Conservation (phyloP, 1,140 invertebrate species). For the Euura saliciscinereae region DNA sequence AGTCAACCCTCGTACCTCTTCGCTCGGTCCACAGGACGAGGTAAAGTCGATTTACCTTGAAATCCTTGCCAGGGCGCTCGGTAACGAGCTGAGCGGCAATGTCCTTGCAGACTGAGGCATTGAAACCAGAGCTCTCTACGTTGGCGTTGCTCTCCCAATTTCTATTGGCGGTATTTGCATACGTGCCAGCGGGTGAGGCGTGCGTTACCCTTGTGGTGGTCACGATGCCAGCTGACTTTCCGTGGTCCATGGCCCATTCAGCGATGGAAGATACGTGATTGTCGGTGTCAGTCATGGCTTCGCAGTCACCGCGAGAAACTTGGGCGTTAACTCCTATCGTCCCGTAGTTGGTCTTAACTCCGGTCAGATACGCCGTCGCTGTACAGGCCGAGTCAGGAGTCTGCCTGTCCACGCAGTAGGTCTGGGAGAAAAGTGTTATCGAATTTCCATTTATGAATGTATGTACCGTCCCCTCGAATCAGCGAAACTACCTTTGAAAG, state of each 20-base stretch:
- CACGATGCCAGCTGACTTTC: conserved; percentile 74
- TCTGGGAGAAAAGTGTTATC: conserved; percentile 61
- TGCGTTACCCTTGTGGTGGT: conserved; percentile 65
- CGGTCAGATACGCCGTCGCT: conserved; percentile 83
- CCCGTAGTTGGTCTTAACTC: conserved; percentile 83
- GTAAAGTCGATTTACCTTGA: conserved; percentile 45
- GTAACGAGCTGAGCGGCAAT: conserved; percentile 60
- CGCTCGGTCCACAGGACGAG: too few species aligned
- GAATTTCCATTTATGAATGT: too few species aligned
- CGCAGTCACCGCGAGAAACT: conserved; percentile 67
- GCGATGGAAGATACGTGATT: conserved; percentile 71
- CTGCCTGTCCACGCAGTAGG: conserved; percentile 84
- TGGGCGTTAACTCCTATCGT: conserved; percentile 77
- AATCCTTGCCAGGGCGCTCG: conserved; percentile 53
- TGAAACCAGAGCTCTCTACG: conserved; percentile 21
- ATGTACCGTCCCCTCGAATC: too few species aligned
- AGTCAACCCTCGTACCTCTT: too few species aligned
- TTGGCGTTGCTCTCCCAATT: conserved; percentile 57
- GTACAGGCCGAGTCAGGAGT: conserved; percentile 83
- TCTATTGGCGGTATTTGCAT: conserved; percentile 60
- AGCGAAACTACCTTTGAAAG: conserved; percentile 67
- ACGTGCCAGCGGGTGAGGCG: conserved; percentile 66
- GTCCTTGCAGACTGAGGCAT: conserved; percentile 50
- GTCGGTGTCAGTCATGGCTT: conserved; percentile 61
- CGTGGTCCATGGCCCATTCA: conserved; percentile 75